Percentiles rank a stretch among this genome's conserved stretches.
phyloP scores from a whole-genome alignment of 2,113 vertebrate species.

The Misgurnus mizolepis region DNA sequence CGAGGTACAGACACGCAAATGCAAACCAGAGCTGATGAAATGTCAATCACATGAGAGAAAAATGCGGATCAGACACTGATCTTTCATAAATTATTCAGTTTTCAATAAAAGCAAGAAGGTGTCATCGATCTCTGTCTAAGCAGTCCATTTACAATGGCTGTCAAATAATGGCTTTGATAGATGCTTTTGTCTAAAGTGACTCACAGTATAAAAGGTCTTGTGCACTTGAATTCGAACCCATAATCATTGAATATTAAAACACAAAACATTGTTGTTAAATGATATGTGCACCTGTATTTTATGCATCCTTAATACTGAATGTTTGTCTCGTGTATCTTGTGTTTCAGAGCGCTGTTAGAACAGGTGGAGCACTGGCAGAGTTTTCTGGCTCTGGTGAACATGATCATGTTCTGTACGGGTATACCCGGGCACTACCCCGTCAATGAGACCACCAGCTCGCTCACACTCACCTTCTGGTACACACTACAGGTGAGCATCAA shows the following conservation, averaged over 20 bases:
- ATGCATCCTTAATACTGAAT: neutral
- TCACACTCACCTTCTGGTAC: slow-evolving; percentile 98
- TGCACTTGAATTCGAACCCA: no score
- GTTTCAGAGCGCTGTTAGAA: slow-evolving; percentile 87
- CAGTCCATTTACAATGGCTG: no score
- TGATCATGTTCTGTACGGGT: slow-evolving; percentile 99
- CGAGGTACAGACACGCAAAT: slow-evolving; percentile 75
- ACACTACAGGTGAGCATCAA: slow-evolving; percentile 83
- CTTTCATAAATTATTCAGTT: no score
- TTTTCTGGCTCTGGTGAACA: slow-evolving; percentile 96
- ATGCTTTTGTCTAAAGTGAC: no score
- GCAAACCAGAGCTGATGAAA: neutral
- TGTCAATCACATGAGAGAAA: no score
- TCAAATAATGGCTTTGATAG: no score
- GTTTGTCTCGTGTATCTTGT: slow-evolving; percentile 13
- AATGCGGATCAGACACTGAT: no score
- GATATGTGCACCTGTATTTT: neutral
- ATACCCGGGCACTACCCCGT: slow-evolving; percentile 98
- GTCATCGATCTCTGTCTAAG: no score
- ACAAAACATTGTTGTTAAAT: no score
- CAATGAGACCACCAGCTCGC: slow-evolving; percentile 97
- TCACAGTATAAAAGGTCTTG: no score
- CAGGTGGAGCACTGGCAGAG: slow-evolving; percentile 99
- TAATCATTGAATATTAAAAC: no score
- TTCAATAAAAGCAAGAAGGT: no score